Conservation (phyloP, 1,140 invertebrate species). For the Macrobrachium rosenbergii region DNA sequence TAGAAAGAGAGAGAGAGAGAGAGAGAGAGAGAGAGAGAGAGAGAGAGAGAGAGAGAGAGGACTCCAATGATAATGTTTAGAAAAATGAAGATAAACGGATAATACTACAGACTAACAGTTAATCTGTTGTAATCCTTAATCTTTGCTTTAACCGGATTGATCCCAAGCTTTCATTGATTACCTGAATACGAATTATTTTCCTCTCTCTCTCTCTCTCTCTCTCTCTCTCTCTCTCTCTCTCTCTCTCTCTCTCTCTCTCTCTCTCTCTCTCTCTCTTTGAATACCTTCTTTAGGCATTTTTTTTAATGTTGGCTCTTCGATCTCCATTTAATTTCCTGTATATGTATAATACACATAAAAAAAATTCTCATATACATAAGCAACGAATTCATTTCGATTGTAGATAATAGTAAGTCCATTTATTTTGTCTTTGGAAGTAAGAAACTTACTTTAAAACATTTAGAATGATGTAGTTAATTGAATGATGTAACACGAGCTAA, state of each 20-base stretch:
- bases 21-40: not conserved
- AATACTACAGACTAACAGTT: no score
- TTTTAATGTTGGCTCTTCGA: conserved; percentile 3
- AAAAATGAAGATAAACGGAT: not conserved
- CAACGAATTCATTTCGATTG: no score
- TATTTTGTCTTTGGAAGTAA: no score
- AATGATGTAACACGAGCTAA: no score
- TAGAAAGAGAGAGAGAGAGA: not conserved
- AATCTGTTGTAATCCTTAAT: no score
- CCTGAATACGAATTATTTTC: not conserved
- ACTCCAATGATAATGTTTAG: not conserved
- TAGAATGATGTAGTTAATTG: no score
- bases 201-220: not conserved
- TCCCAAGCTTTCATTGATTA: not conserved
- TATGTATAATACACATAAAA: no score
- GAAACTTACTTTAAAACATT: no score
- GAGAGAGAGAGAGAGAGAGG: not conserved
- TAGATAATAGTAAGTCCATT: no score
- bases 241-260: conserved; percentile 12
- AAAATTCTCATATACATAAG: no score
- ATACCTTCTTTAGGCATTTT: not conserved
- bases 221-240: not conserved
- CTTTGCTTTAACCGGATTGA: no score
- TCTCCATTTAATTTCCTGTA: not conserved
- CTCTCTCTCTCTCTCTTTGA: conserved; percentile 8